Base-by-base conservation (phyloP, 64 coral and sea anemone species). In the Montipora efflorescens region DNA sequence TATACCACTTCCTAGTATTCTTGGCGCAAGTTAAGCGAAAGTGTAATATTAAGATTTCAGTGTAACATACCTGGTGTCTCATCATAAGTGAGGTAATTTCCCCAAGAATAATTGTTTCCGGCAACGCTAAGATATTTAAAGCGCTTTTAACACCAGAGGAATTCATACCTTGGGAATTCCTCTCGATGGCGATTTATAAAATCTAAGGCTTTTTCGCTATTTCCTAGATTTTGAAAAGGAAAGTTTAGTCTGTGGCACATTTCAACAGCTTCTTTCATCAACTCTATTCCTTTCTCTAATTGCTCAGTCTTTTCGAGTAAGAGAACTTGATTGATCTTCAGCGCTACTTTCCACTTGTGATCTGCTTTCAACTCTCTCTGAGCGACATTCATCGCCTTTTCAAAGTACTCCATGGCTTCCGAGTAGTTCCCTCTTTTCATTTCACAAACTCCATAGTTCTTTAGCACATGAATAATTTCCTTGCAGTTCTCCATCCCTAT, bases 401-500 rank as follows among this genome's bases (percentile, higher is more conserved):
- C 49, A 4, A 91, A 51, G 18, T 81, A 44, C 3, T 18, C 15
- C 47, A 9, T 57, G 2, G 78, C 80, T 20, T 91, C 79, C 43
- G 53, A 4, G 19, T 43, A 75, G 67, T 82, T 81, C 9, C 44
- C 19, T 72, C 53, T 57, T 5, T 19, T 73, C 14, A 48, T 74
- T 4, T 59, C 28, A 74, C 89, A 81, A 7, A 11, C 5, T 71
- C 64, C 89, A 58, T 4, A 59, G 79, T 91, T 82, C 22, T 57
- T 82, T 12, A 91, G 20, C 5, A 80, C 48, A 4, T 72, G 8
- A 9, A 82, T 59, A 10, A 18, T 81, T n/a, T 82, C 47, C 15
- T 80, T 82, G 67, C 72, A 52, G 78, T 53, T 47, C 4, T 91
- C 89, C 25, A 36, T 51, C 2, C 70, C 80, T 22, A 91, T 23